Conservation (phyloP, 2,113 vertebrate species). For the Thinocorus orbignyianus region DNA sequence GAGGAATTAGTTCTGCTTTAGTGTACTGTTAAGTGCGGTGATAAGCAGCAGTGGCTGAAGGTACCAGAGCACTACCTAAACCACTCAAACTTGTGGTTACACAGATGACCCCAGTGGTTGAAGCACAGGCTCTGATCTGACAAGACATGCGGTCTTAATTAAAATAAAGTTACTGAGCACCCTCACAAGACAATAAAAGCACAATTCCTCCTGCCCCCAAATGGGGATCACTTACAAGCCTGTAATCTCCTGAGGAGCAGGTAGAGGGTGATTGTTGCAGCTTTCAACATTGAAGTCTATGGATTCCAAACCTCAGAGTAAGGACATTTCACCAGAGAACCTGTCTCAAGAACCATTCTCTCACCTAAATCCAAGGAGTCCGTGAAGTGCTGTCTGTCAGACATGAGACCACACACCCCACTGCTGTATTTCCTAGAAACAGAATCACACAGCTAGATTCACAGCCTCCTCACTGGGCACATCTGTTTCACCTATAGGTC, state of each 20-base stretch:
- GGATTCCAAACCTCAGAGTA: neutral
- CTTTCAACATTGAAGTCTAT: accelerated
- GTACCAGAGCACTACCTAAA: neutral
- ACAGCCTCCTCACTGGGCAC: neutral
- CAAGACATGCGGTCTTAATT: neutral
- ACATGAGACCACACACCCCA: neutral
- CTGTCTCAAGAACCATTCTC: neutral
- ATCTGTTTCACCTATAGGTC: neutral
- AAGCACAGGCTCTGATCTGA: neutral
- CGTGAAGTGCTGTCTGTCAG: neutral
- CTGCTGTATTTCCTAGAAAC: neutral
- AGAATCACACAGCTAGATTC: accelerated
- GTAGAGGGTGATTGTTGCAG: neutral
- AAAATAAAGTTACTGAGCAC: neutral
- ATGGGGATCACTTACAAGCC: neutral
- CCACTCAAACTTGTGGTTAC: neutral
- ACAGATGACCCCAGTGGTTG: neutral
- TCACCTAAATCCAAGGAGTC: neutral
- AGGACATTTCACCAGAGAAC: neutral
- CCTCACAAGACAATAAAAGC: neutral
- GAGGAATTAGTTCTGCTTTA: neutral
- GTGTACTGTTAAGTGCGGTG: neutral
- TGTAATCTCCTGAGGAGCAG: accelerated
- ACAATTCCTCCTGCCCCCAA: neutral
- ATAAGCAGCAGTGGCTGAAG: neutral